Evolutionary conservation across 64 coral and sea anemone species (phyloP).

Genomic region (Pocillopora verrucosa): DNA sequence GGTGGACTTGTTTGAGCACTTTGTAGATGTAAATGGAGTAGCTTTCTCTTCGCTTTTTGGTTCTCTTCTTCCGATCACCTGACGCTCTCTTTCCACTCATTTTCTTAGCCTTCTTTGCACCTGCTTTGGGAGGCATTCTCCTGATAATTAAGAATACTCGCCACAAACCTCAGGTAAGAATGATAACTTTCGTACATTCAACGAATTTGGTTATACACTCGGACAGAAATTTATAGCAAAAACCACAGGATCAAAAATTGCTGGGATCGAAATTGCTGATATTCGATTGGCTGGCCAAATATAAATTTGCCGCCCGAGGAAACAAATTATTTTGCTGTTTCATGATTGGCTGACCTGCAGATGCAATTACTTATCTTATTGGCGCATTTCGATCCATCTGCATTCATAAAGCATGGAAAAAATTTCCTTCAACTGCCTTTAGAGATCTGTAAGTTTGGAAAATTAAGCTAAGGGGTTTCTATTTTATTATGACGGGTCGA

Average conservation of each 20-base stretch:
- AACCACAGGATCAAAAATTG: neutral
- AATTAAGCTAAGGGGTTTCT: neutral
- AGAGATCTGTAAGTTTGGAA: neutral
- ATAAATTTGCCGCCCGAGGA: slow-evolving; percentile 14
- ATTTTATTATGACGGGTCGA: slow-evolving; percentile 12
- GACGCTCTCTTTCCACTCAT: slow-evolving; percentile 29
- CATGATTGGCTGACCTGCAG: neutral
- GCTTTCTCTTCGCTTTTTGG: slow-evolving; percentile 22
- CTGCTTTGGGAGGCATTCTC: slow-evolving; percentile 14
- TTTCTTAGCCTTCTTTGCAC: slow-evolving; percentile 34
- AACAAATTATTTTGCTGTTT: neutral
- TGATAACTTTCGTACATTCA: neutral
- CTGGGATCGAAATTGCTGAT: slow-evolving; percentile 18
- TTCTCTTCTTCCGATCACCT: slow-evolving; percentile 11
- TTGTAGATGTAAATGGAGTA: slow-evolving; percentile 41
- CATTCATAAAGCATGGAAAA: neutral
- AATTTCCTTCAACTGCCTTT: neutral
- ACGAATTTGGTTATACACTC: neutral
- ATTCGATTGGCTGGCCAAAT: neutral
- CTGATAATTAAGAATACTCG: neutral
- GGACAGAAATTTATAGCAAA: slow-evolving; percentile 7
- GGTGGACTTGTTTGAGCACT: slow-evolving; percentile 40
- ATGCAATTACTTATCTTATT: neutral
- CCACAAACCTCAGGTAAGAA: neutral
- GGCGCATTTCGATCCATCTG: slow-evolving; percentile 28